Evolutionary conservation across 2,888 invertebrate genomes (phyloP), one percentile per base, ranked within the genome.

Genomic region (Strigamia maritima): DNA sequence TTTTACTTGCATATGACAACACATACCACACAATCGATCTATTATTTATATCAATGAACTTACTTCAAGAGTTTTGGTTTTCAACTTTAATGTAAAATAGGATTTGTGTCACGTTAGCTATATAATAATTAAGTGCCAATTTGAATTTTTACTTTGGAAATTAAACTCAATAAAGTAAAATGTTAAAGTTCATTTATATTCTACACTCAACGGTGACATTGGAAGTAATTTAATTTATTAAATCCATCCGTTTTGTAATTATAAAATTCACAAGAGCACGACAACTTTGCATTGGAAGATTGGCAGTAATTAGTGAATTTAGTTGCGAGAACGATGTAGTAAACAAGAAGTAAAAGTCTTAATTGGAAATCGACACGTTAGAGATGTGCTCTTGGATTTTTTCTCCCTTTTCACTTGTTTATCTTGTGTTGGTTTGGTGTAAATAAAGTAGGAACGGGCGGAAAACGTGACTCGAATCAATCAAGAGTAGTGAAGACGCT

Each of bases 311-410:
- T 70, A 70, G 70, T 70, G 54, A 70, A 28, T 28, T 28, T 26
- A 70, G 70, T 70, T 8, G 70, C 12, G 7, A 70, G 26, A 70
- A 70, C n/a, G 70, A 28, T 26, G 70, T 28, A 70, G 70, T 70
- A 70, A 70, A 70, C 70, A 70, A 70, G 70, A 70, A 70, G 70
- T 70, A 70, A 70, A 70, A 70, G 70, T 70, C 70, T 70, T 70
- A 70, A 70, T 70, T 70, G 70, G 70, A 70, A 70, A 70, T 70
- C 70, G 70, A 70, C 70, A 70, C 70, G 26, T 70, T 65, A 28
- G 70, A 70, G 70, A 28, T 70, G 70, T 70, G 28, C 70, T 70
- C n/a, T 70, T 28, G 16, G 26, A 16, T 70, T 28, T 70, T 70
- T 70, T 70, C 4, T 28, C 24, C 24, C 70, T 70, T 70, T 70